These are phyloP conservation scores for Bothrops jararaca DNA, from an alignment of 2,113 vertebrate genomes.

Conservation along the genomic window DNA sequence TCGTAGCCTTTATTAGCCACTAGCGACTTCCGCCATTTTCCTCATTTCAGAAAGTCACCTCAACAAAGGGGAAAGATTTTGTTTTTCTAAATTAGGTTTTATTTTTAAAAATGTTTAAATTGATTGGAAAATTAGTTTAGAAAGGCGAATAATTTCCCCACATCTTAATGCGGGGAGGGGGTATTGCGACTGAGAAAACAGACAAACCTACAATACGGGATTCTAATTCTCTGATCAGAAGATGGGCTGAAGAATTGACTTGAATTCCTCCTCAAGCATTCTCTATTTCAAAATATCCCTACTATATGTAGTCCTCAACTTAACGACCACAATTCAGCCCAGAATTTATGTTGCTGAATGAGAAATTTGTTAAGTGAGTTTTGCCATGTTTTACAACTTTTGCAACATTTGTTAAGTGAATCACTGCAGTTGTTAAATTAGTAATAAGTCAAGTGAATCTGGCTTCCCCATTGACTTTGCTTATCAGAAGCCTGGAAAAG, in stretches of 20 bases:
- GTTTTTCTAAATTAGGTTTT: background rate
- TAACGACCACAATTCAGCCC: background rate
- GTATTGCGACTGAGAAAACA: background rate
- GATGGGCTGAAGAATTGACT: background rate
- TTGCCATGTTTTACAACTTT: background rate
- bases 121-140: background rate
- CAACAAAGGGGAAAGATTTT: background rate
- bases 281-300: background rate
- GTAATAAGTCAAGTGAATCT: background rate
- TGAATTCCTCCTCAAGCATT: background rate
- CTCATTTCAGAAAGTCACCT: background rate
- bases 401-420: background rate
- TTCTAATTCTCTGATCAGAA: background rate
- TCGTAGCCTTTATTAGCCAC: background rate
- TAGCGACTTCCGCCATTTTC: background rate
- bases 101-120: background rate
- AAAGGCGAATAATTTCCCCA: background rate
- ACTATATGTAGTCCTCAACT: background rate
- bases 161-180: background rate
- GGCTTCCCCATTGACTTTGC: background rate
- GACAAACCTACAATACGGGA: background rate
- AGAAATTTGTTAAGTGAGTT: background rate
- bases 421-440: background rate
- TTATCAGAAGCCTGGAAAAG: background rate
- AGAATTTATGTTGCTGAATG: background rate